A percentile compares a stretch with the other conserved stretches of the same genome.
These are phyloP conservation scores for Drusus annulatus DNA, from an alignment of 1,140 invertebrate genomes.

Conservation along the genomic window DNA sequence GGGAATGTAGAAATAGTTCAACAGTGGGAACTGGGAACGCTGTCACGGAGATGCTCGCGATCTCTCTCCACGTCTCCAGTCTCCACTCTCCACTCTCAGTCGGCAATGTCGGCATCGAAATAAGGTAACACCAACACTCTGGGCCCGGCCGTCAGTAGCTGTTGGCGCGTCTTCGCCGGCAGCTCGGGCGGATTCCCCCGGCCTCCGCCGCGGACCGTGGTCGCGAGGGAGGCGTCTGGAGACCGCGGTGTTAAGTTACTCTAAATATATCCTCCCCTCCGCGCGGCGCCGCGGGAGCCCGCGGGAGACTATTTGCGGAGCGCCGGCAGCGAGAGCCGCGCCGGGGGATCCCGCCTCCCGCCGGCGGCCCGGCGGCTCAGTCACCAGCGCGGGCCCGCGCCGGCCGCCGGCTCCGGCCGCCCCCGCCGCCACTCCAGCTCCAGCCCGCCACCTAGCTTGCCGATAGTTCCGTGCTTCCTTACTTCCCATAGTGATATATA, in stretches of 20 bases:
- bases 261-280: slow-evolving; percentile 53
- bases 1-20: no score
- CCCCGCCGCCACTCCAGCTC: slow-evolving; percentile 59
- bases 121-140: no score
- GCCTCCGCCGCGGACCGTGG: no score
- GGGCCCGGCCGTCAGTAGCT: no score
- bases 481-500: slow-evolving; percentile 91
- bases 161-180: no score
- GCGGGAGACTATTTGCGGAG: slow-evolving; percentile 81
- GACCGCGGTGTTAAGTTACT: slow-evolving; percentile 53
- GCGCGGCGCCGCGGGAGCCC: slow-evolving; percentile 63
- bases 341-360: slow-evolving; percentile 71
- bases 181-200: no score
- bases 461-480: slow-evolving; percentile 94
- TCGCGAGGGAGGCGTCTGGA: no score
- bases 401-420: slow-evolving; percentile 42
- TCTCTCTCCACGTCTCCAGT: no score
- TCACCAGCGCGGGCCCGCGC: slow-evolving; percentile 62
- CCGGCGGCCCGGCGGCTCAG: slow-evolving; percentile 61
- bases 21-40: no score
- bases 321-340: slow-evolving; percentile 76
- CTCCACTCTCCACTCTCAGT: no score
- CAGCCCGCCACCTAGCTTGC: slow-evolving; percentile 63
- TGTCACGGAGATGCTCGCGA: no score
- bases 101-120: no score